These are phyloP conservation scores for Brachyistius frenatus DNA, from an alignment of 2,113 vertebrate genomes.

Conservation along the genomic window DNA sequence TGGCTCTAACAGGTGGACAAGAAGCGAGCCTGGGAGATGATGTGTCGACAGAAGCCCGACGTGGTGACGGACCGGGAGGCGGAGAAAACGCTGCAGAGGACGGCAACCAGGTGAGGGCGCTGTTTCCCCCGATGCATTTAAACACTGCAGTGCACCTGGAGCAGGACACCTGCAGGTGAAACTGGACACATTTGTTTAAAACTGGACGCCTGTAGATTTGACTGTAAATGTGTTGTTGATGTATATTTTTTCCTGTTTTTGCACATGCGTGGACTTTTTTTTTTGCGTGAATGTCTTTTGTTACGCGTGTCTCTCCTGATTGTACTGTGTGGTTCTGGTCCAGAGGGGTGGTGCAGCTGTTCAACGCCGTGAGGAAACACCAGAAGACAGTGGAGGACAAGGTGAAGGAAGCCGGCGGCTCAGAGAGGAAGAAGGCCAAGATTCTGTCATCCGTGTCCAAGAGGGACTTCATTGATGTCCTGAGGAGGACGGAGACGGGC, in stretches of 20 bases:
- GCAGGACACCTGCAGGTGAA: no score
- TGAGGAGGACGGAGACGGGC: conserved; percentile 83
- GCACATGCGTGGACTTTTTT: no score
- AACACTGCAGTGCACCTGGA: no score
- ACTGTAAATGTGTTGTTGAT: no score
- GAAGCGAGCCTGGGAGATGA: conserved; percentile 92
- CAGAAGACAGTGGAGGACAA: conserved; percentile 89
- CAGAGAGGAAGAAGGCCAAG: conserved; percentile 91
- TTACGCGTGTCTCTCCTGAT: neutral
- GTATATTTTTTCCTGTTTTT: no score
- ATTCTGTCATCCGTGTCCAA: conserved; percentile 91
- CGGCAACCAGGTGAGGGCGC: conserved; percentile 87
- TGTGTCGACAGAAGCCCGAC: conserved; percentile 94
- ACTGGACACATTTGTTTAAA: no score
- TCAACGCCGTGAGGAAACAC: conserved; percentile 93
- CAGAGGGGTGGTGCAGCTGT: conserved; percentile 95
- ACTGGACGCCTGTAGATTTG: no score
- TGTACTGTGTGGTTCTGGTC: neutral
- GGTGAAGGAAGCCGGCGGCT: conserved; percentile 88
- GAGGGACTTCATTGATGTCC: conserved; percentile 92
- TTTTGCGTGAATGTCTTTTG: no score
- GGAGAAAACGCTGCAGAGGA: conserved; percentile 91
- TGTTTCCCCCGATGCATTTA: no score
- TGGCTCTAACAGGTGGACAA: conserved; percentile 87
- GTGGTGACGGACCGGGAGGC: conserved; percentile 88